Evolutionary conservation across 2,888 invertebrate species (phyloP).

Genomic region (Crossocerus cetratus): DNA sequence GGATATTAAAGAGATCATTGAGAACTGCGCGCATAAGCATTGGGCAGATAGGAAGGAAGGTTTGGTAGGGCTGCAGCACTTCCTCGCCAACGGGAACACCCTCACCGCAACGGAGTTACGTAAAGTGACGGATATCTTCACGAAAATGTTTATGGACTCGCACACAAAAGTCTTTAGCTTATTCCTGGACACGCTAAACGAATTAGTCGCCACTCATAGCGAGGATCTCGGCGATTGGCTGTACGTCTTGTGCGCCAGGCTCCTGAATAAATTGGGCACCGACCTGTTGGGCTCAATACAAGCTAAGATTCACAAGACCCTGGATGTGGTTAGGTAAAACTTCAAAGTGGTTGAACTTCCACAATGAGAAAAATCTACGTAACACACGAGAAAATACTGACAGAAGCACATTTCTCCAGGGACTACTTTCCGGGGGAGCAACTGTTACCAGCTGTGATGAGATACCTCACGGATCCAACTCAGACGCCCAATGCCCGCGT

Average conservation of each 20-base stretch:
- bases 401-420: constrained; percentile 68
- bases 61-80: constrained; percentile 87
- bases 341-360: neutral
- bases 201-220: constrained; percentile 91
- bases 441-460: constrained; percentile 80
- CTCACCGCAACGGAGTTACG: constrained; percentile 85
- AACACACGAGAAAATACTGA: too few relatives aligned
- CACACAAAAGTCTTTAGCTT: constrained; percentile 96
- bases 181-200: constrained; percentile 95
- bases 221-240: constrained; percentile 95
- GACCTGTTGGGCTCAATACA: constrained; percentile 95
- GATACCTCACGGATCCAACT: constrained; percentile 93
- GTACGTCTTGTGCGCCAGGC: constrained; percentile 91
- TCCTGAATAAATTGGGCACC: constrained; percentile 92
- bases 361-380: too few relatives aligned
- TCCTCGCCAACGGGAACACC: constrained; percentile 84
- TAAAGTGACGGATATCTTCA: constrained; percentile 94
- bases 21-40: constrained; percentile 91
- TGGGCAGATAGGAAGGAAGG: constrained; percentile 98
- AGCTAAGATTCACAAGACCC: constrained; percentile 91
- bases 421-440: constrained; percentile 81
- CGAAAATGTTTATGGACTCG: constrained; percentile 98
- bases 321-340: constrained; percentile 85
- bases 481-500: constrained; percentile 93
- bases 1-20: constrained; percentile 91